Percentiles rank a stretch among this genome's conserved stretches.
These are phyloP conservation scores for Sebastes hubbsi DNA, from an alignment of 2,797 vertebrate genomes.

Conservation along the genomic window DNA sequence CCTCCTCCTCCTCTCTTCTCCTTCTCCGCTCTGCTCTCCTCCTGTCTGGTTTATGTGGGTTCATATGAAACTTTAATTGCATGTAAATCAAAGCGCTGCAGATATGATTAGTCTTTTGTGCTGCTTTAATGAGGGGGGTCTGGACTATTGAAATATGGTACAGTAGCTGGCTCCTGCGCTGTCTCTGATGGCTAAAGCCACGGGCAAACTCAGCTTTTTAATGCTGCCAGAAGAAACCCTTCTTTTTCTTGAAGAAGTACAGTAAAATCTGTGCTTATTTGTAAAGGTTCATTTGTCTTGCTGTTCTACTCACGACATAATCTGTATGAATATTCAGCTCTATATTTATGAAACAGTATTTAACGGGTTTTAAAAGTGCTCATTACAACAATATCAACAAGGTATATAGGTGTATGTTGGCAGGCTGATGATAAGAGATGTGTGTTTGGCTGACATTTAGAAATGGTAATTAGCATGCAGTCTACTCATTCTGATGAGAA, in stretches of 20 bases:
- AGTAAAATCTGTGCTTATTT: neutral
- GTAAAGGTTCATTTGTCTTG: neutral
- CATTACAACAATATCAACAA: neutral
- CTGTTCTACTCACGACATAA: neutral
- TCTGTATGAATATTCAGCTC: neutral
- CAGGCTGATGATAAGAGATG: neutral
- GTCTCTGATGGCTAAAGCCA: constrained; percentile 46
- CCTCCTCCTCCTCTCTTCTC: constrained; percentile 12
- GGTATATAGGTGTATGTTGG: neutral
- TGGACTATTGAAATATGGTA: constrained; percentile 55
- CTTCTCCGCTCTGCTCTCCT: constrained; percentile 6
- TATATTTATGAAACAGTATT: neutral
- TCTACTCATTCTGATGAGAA: constrained; percentile 5
- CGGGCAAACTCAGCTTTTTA: constrained; percentile 17
- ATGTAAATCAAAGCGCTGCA: constrained; percentile 77
- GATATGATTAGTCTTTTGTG: constrained; percentile 77
- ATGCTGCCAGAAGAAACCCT: neutral
- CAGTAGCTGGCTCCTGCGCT: constrained; percentile 22
- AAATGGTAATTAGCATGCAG: constrained; percentile 1
- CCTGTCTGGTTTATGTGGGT: constrained; percentile 61
- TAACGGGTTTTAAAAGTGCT: neutral
- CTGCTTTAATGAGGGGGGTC: constrained; percentile 73
- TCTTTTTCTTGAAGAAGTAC: neutral
- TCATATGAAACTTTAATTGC: constrained; percentile 78
- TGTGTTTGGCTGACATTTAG: constrained; percentile 15